Conservation (phyloP, 2,888 invertebrate species). For the Amorpha juglandis region DNA sequence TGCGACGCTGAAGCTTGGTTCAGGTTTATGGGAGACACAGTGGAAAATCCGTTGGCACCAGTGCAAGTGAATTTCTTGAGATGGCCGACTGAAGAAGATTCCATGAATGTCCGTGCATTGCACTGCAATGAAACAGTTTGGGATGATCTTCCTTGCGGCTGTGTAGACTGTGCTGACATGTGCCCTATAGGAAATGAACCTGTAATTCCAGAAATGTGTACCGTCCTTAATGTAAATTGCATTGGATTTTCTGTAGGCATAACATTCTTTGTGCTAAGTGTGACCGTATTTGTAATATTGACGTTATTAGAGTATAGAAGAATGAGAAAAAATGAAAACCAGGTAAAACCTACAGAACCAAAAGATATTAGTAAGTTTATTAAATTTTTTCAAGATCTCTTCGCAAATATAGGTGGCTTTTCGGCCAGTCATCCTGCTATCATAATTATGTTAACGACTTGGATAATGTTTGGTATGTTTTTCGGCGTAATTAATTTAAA, state of each 20-base stretch:
- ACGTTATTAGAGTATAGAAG: constrained; percentile 49
- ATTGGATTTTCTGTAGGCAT: constrained; percentile 86
- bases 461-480: constrained; percentile 84
- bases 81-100: constrained; percentile 61
- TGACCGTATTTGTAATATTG: constrained; percentile 60
- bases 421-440: constrained; percentile 88
- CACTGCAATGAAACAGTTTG: constrained; percentile 85
- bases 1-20: constrained; percentile 88
- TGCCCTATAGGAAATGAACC: constrained; percentile 84
- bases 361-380: constrained; percentile 48
- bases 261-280: constrained; percentile 74
- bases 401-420: constrained; percentile 71
- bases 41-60: constrained; percentile 82
- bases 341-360: constrained; percentile 32
- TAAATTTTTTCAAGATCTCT: constrained; percentile 57
- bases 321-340: constrained; percentile 36
- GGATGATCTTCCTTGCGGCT: constrained; percentile 87
- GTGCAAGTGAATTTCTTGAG: constrained; percentile 86
- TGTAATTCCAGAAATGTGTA: constrained; percentile 70
- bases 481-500: constrained; percentile 88
- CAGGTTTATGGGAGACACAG: constrained; percentile 84
- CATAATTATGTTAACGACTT: constrained; percentile 86
- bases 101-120: constrained; percentile 74
- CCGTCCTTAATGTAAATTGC: constrained; percentile 86
- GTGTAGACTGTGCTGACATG: constrained; percentile 88